These are phyloP conservation scores for Carassius carassius DNA, from an alignment of 2,113 vertebrate species.

Conservation along the genomic window DNA sequence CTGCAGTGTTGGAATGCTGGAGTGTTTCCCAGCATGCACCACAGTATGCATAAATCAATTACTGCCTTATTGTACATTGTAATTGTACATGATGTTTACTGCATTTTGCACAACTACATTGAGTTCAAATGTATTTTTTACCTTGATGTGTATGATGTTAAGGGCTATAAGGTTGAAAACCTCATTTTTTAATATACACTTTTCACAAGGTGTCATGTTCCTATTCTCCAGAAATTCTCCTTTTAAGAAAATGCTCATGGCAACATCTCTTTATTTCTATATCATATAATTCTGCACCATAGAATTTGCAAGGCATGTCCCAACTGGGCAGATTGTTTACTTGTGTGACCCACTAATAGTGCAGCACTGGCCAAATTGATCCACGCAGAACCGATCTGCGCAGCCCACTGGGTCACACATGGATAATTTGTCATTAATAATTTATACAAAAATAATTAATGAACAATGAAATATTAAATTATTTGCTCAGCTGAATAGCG, in stretches of 20 bases:
- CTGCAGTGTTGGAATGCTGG: background rate
- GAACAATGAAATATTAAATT: conserved; percentile 13
- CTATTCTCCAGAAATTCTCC: background rate
- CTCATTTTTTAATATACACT: too few species aligned
- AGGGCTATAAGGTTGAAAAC: background rate
- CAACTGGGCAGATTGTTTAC: background rate
- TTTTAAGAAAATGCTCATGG: background rate
- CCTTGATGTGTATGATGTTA: background rate
- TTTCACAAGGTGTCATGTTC: too few species aligned
- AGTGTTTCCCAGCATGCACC: background rate
- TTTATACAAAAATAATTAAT: conserved; percentile 7
- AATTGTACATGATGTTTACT: background rate
- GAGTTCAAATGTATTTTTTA: background rate
- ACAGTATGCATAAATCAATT: background rate
- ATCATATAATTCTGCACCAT: background rate
- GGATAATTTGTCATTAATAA: conserved; percentile 18
- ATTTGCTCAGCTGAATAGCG: background rate
- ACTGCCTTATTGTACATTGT: background rate
- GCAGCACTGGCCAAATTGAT: conserved; percentile 6
- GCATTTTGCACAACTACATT: background rate
- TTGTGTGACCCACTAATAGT: background rate
- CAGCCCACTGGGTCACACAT: background rate
- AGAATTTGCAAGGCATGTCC: background rate
- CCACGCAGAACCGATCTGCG: background rate
- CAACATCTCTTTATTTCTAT: too few species aligned